A percentile compares a stretch with the other conserved stretches of the same genome.
These are phyloP conservation scores for Heterodera filipjevi DNA, from an alignment of 2,888 invertebrate species.

Conservation along the genomic window DNA sequence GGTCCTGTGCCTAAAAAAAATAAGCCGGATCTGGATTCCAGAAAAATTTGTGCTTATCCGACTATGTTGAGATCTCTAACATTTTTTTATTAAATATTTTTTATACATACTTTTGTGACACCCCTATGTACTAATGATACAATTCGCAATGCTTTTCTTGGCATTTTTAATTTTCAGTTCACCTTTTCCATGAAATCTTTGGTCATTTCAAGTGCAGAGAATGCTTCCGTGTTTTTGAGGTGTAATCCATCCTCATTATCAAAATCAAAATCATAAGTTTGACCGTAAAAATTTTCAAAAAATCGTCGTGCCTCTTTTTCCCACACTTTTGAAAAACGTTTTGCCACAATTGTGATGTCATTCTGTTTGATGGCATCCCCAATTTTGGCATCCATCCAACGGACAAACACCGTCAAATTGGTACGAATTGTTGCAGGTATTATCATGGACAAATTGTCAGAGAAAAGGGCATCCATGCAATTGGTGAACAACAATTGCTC, in stretches of 20 bases:
- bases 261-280: neutral
- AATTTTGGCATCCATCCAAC: constrained; percentile 4
- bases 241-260: neutral
- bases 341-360: neutral
- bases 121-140: too few species aligned
- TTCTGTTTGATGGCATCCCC: neutral
- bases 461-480: neutral
- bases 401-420: neutral
- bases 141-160: neutral
- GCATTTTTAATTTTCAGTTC: neutral
- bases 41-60: too few species aligned
- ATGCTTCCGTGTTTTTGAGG: neutral
- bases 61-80: too few species aligned
- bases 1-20: too few species aligned
- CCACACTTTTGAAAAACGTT: neutral
- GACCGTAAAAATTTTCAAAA: neutral
- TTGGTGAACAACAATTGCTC: neutral
- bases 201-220: neutral
- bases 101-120: too few species aligned
- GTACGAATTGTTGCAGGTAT: neutral
- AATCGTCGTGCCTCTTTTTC: neutral
- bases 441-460: neutral
- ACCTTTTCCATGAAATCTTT: neutral
- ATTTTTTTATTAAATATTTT: too few species aligned
- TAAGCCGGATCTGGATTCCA: too few species aligned